These are phyloP conservation scores for Paramuricea clavata DNA, from an alignment of 92 coral and sea anemone genomes.

Conservation along the genomic window DNA sequence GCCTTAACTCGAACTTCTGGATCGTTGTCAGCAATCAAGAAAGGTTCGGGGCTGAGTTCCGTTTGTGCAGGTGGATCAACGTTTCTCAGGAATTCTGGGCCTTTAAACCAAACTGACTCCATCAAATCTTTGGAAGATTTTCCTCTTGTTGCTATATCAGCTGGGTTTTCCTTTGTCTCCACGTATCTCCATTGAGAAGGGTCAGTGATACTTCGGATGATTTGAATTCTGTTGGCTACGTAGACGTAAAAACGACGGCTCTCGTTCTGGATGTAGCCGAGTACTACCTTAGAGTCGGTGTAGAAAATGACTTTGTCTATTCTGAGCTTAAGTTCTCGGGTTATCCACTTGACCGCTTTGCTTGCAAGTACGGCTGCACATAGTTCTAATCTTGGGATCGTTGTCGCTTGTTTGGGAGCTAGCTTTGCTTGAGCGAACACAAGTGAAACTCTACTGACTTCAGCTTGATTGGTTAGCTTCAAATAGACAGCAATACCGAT, in stretches of 20 bases:
- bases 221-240: slow-evolving; percentile 8
- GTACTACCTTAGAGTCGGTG: slow-evolving; percentile 52
- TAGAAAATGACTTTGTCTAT: slow-evolving; percentile 32
- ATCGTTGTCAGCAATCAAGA: slow-evolving; percentile 31
- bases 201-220: slow-evolving; percentile 36
- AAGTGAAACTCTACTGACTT: too few species aligned
- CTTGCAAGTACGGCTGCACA: slow-evolving; percentile 57
- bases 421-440: slow-evolving; percentile 54
- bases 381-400: slow-evolving; percentile 61
- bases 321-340: slow-evolving; percentile 37
- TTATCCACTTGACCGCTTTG: slow-evolving; percentile 42
- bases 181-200: too few species aligned
- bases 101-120: slow-evolving; percentile 43
- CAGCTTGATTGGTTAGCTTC: too few species aligned
- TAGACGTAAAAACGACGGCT: slow-evolving; percentile 54
- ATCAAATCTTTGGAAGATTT: slow-evolving; percentile 1
- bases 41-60: background rate
- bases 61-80: background rate
- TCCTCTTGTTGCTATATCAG: slow-evolving; percentile 51
- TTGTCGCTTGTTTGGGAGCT: slow-evolving; percentile 63
- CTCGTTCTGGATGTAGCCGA: slow-evolving; percentile 63
- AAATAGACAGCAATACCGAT: slow-evolving; percentile 51
- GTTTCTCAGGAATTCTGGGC: slow-evolving; percentile 49
- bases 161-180: too few species aligned
- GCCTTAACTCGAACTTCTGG: slow-evolving; percentile 52